These are phyloP conservation scores for Malurus cyaneus DNA, from an alignment of 2,113 vertebrate genomes.

Conservation along the genomic window DNA sequence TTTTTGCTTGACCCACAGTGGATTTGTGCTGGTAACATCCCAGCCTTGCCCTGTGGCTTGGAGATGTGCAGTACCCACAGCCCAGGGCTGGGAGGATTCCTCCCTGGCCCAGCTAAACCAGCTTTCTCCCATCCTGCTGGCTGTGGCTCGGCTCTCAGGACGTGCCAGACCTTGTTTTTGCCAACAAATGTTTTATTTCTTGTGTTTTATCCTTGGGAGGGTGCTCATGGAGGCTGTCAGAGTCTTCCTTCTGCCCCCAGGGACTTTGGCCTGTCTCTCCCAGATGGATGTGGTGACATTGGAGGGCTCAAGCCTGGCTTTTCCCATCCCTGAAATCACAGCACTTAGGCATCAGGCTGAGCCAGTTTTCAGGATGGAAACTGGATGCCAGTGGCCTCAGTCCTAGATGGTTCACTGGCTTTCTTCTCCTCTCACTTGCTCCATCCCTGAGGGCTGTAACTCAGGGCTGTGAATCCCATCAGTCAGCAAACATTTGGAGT, in stretches of 20 bases:
- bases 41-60: neutral
- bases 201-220: neutral
- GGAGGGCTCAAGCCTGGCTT: neutral
- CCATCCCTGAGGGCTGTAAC: neutral
- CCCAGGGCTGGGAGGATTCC: neutral
- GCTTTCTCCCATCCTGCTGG: neutral
- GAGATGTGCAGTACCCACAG: neutral
- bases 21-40: neutral
- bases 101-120: neutral
- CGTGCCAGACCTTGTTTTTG: neutral
- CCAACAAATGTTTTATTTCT: neutral
- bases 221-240: neutral
- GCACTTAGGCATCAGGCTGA: neutral
- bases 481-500: neutral
- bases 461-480: neutral
- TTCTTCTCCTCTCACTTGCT: neutral
- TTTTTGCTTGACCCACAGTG: neutral
- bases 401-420: neutral
- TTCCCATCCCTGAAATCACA: neutral
- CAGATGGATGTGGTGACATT: neutral
- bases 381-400: neutral
- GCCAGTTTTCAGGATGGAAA: neutral
- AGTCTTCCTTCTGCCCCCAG: neutral
- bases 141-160: neutral
- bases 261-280: neutral